Percentiles rank a stretch among this genome's conserved stretches.
These are phyloP conservation scores for Thaumatotibia leucotreta DNA, from an alignment of 1,140 invertebrate genomes.

Conservation along the genomic window DNA sequence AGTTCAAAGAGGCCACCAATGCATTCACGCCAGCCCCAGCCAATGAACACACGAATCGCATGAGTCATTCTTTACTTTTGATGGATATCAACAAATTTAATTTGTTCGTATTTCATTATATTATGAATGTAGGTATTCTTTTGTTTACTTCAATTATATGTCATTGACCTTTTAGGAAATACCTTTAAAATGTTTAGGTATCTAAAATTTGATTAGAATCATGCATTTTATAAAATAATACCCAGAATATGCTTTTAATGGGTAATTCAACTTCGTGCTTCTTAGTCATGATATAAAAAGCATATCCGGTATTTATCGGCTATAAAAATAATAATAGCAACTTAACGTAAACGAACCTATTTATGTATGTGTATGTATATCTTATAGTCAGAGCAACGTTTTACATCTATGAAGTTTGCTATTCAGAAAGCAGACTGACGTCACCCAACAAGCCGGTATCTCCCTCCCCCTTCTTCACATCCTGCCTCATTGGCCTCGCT, in stretches of 20 bases:
- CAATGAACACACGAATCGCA: not conserved
- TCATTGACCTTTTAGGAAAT: not conserved
- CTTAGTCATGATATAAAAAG: not conserved
- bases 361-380: not conserved
- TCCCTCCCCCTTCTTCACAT: slow-evolving; percentile 49
- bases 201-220: not conserved
- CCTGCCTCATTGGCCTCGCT: slow-evolving; percentile 49
- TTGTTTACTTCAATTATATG: not conserved
- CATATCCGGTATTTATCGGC: not conserved
- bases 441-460: slow-evolving; percentile 57
- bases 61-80: not conserved
- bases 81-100: not conserved
- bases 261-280: not conserved
- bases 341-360: not conserved
- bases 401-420: slow-evolving; percentile 22
- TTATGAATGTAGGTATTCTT: not conserved
- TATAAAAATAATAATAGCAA: not conserved
- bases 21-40: not conserved
- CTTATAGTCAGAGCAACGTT: not conserved
- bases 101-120: not conserved
- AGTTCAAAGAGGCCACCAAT: not conserved
- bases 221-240: not conserved
- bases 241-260: not conserved
- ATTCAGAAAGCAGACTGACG: slow-evolving; percentile 70
- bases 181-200: too few relatives aligned